Evolutionary conservation across 2,797 vertebrate genomes (phyloP), one percentile per base, ranked within the genome.

Genomic region (Vireo griseus): DNA sequence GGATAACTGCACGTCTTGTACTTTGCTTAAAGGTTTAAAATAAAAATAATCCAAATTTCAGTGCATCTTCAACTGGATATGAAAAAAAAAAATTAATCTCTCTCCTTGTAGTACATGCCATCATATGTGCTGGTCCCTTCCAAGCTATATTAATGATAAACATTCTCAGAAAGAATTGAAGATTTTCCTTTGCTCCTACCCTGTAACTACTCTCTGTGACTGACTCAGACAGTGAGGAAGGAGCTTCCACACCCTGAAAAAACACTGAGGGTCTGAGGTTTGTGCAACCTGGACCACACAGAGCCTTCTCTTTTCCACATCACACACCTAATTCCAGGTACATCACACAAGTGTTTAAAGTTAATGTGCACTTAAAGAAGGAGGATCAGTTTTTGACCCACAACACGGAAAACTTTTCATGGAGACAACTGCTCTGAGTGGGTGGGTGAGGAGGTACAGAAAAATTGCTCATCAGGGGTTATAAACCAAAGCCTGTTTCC

Each of bases 171-270:
- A 62, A 13, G 21, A 76, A 44, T 16, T 86, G 19, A 65, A 31
- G 16, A 7, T 69, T 78, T 85, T 62, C 2, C 11, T 26, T 39
- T 59, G 12, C 6, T 69, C 31, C 44, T 51, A 0, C 22, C n/a
- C 20, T 58, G 24, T 21, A 44, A 16, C 8, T 17, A 0, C 3
- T 4, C 3, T 7, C 22, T 44, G 35, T 62, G 58, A 11, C 8
- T 33, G 35, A 48, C 8, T 39, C 6, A 2, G n/a, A 39, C 66
- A 31, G 3, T 5, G 29, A 31, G 18, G n/a, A 35, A 8, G 35
- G 58, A 72, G 8, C 7, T 24, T 3, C 8, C 39, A 42, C 9
- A 82, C 2, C 11, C 25, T 29, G 33, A 50, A 57, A 0, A 3
- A 67, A 75, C 3, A 13, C 0, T 11, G 10, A 50, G 8, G 13